phyloP scores from a whole-genome alignment of 1,140 invertebrate species.

The Onthophagus taurus region DNA sequence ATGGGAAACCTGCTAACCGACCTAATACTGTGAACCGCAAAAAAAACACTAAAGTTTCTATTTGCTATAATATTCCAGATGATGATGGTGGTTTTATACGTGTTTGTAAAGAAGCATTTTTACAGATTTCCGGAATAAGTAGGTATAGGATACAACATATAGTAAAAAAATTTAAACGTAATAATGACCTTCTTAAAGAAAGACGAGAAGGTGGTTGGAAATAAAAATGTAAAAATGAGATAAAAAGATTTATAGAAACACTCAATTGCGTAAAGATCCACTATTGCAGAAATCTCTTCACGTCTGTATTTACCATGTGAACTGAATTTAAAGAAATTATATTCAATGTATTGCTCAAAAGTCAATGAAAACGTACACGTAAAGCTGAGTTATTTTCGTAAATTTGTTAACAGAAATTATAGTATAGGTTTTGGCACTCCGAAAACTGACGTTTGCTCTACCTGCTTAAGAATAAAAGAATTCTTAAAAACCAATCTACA shows the following conservation, averaged over 20 bases:
- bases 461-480: slow-evolving; percentile 1
- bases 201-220: neutral
- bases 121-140: too few relatives aligned
- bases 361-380: neutral
- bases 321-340: slow-evolving; percentile 1
- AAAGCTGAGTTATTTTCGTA: slow-evolving; percentile 4
- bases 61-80: slow-evolving; percentile 1
- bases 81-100: neutral
- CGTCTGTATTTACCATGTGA: neutral
- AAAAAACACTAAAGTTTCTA: slow-evolving; percentile 8
- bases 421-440: slow-evolving; percentile 12
- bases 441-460: slow-evolving; percentile 8
- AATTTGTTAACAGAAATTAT: slow-evolving; percentile 1
- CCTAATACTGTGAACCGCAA: slow-evolving; percentile 8
- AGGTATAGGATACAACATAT: neutral
- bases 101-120: slow-evolving; percentile 8
- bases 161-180: neutral
- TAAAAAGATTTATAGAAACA: slow-evolving; percentile 1
- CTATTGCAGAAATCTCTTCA: neutral
- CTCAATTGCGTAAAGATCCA: neutral
- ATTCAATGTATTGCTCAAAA: neutral
- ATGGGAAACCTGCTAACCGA: slow-evolving; percentile 6
- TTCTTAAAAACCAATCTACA: slow-evolving; percentile 6
- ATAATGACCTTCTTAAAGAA: slow-evolving; percentile 1
- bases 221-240: neutral